Base-by-base conservation (phyloP, 2,113 vertebrate species). In the Trematomus loennbergii region DNA sequence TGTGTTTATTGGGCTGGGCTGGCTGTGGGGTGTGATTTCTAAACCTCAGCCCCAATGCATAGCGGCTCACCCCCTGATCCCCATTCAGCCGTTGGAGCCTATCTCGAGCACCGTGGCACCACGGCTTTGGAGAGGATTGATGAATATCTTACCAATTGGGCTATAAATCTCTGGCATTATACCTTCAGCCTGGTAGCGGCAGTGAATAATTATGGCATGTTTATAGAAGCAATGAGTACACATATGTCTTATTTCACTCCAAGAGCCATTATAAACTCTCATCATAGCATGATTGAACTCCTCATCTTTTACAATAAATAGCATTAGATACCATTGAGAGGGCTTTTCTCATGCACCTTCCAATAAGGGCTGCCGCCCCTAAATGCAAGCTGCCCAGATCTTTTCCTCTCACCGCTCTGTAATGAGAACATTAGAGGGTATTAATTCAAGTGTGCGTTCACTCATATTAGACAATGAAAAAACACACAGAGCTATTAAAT, bases 121-220 rank as follows among this genome's bases (percentile, higher is more conserved):
- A 72, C 75, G 75, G 73, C 61, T 45, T 71, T 79, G 70, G 82
- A 75, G 82, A 84, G 80, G 84, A 91, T 85, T 92, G 88, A 91
- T 90, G 86, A 88, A 87, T 90, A 85, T 89, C 86, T 86, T 75
- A 88, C 78, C 68, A 82, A 83, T 84, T 76, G 72, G 79, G 76
- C 80, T 75, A 87, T 94, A 93, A 93, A 94, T 94, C 90, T 92
- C 76, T 90, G 93, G 92, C 91, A 93, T 92, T 90, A 89, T 90
- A 88, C 83, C 74, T 64, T 84, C 73, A 81, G 74, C 83, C 84
- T 76, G 75, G 72, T 75, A 67, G 76, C 81, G 0, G 48, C 79
- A 62, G 64, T 88, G 86, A 94, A 90, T 94, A 94, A 93, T 94
- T 94, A 91, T 36, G 49, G 49, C 80, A 79, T 92, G 92, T 94